Evolutionary conservation across 1,140 invertebrate genomes (phyloP), one percentile per base, ranked within the genome.

Genomic region (Papilio glaucus): DNA sequence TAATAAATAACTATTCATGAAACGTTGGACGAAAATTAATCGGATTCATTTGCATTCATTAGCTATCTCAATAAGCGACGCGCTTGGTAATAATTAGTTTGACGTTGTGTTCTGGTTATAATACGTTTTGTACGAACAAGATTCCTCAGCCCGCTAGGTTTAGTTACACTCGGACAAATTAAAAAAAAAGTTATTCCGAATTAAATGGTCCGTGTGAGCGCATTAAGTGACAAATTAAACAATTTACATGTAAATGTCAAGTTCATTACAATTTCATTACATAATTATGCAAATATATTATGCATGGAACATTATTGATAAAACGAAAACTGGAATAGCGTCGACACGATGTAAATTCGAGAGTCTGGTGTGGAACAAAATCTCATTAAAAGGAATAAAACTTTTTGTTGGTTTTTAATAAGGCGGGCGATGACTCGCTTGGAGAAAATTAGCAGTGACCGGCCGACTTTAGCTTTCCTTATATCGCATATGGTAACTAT

Each of bases 241-340:
- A 70, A 71, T 72, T 70, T 74, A 74, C 62, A 77, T 77, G 76
- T 72, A 74, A 74, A 74, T 67, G 39, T 68, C 37, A 13, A 41
- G 29, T 74, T 68, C 69, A 74, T 77, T 77, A 74, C 42, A 74
- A 74, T 62, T 71, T 71, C 29, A 69, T 69, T 39, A 60, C 5
- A 45, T 60, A 70, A 74, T 74, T 74, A 77, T 77, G 76, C 26
- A 45, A 77, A 77, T 74, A 45, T 45, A 45, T 33, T 67, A 67
- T 39, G 13, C 7, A 37, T 62, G 12, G n/a, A 37, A 63, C 37
- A 21, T 38, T 63, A n/a, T 62, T 15, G 9, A 63, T 33, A 38
- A n/a, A 21, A 41, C 6, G 29, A 63, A 38, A n/a, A 9, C 18
- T 18, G 33, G 15, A 39, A 39, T 63, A 63, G 15, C 4, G 8